A percentile compares a stretch with the other conserved stretches of the same genome.
Evolutionary conservation across 2,888 invertebrate species (phyloP).

Genomic region (Xanthorhoe spadicearia): DNA sequence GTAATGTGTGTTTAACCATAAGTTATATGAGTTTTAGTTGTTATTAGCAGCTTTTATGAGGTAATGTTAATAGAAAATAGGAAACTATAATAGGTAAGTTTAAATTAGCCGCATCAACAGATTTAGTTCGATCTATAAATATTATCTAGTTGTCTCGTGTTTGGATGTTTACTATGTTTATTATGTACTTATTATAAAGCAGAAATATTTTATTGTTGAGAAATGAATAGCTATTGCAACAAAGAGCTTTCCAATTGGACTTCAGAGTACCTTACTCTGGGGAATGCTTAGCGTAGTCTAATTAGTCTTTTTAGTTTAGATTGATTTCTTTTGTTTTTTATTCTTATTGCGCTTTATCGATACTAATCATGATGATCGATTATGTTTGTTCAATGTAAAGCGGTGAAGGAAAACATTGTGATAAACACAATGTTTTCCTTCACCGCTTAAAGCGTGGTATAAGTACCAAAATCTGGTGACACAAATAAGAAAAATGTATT

Average conservation of each 20-base stretch:
- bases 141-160: too few relatives aligned
- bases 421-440: too few relatives aligned
- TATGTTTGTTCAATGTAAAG: too few relatives aligned
- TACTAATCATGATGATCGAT: too few relatives aligned
- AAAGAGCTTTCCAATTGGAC: conserved; percentile 18
- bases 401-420: too few relatives aligned
- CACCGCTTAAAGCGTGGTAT: too few relatives aligned
- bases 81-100: not conserved
- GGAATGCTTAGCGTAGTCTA: not conserved
- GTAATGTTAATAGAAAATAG: conserved; percentile 4
- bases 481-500: too few relatives aligned
- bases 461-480: too few relatives aligned
- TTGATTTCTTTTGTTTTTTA: not conserved
- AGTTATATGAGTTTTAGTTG: conserved; percentile 35
- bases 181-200: too few relatives aligned
- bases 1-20: conserved; percentile 46
- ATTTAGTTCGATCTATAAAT: too few relatives aligned
- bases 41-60: conserved; percentile 29
- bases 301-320: not conserved
- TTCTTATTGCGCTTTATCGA: not conserved
- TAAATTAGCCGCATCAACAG: not conserved
- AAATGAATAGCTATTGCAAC: conserved; percentile 8
- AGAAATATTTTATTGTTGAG: conserved; percentile 7
- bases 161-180: too few relatives aligned
- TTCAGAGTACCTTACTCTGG: conserved; percentile 1